Base-by-base conservation (phyloP, 2,797 vertebrate species). In the Pachyuromys duprasi region DNA sequence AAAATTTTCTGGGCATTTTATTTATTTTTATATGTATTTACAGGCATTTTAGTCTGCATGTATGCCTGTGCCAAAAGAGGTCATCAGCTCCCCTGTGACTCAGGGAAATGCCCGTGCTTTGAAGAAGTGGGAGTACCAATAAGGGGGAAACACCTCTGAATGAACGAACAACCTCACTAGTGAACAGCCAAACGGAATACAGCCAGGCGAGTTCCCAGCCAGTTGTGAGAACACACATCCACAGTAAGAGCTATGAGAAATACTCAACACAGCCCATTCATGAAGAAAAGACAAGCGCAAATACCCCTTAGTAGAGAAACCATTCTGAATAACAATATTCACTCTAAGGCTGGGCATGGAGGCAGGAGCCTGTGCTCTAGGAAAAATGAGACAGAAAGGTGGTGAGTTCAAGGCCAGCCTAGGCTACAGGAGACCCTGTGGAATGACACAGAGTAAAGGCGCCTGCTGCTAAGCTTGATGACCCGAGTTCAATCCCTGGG, bases 281-380 rank as follows among this genome's bases (percentile, higher is more conserved):
- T 11, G 33, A 79, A 69, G 67, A 78, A 81, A 79, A 70, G 69
- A 31, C 31, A 87, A 70, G 81, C 14, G 65, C 84, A 62, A 62
- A 78, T 92, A 26, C 62, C 36, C 57, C 28, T 91, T 60, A 57
- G 80, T 36, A n/a, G 8, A 62, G 60, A 92, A 95, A 81, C 13
- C 20, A 12, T 79, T 93, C 88, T 63, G 81, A 92, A 94, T 81
- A 95, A 81, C 78, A 83, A 33, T 76, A 45, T 57, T 63, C 28
- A 33, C 69, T 80, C 76, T 33, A 84, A 81, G 49, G 75, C 45
- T 31, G 33, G 17, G 88, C 24, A 39, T 55, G 26, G 45, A 18
- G n/a, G 24, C 62, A 69, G 1, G 69, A 5, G 8, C 45, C 45
- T 80, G 1, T 42, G 36, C 55, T 55, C 49, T 28, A 67, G 33